These are phyloP conservation scores for Squalus acanthias DNA, from an alignment of 2,797 vertebrate species.

Conservation along the genomic window DNA sequence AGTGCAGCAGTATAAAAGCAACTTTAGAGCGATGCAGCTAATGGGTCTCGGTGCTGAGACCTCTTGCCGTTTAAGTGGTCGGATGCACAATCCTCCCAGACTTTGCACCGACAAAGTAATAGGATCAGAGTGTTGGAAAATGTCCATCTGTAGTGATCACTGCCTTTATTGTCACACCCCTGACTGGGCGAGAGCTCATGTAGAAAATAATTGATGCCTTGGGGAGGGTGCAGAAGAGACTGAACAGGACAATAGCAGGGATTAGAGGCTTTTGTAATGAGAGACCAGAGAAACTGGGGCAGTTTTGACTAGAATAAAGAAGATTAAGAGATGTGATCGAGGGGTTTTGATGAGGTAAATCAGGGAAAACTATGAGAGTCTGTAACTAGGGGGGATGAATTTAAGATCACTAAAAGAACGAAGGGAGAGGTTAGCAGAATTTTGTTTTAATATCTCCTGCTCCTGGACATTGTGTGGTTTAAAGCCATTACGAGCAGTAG, in stretches of 20 bases:
- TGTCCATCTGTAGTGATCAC: no score
- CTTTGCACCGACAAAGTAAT: no score
- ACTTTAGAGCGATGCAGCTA: no score
- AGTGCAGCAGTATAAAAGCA: no score
- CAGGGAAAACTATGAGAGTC: background rate
- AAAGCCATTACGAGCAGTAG: background rate
- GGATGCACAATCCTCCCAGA: no score
- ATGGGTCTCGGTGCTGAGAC: no score
- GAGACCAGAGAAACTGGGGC: background rate
- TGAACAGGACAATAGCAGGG: no score
- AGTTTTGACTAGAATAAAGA: background rate
- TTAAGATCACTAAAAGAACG: background rate
- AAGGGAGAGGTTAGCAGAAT: background rate
- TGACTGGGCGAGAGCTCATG: background rate
- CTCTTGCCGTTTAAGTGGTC: no score
- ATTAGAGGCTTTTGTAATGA: background rate
- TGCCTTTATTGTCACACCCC: background rate
- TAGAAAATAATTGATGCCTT: no score
- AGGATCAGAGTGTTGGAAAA: no score
- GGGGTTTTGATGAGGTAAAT: background rate
- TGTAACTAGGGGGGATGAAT: background rate
- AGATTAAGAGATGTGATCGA: background rate
- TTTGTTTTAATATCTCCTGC: background rate
- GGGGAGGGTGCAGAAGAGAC: no score
- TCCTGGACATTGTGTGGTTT: background rate